Evolutionary conservation across 2,888 invertebrate species (phyloP).

Genomic region (Campoplex nolae): DNA sequence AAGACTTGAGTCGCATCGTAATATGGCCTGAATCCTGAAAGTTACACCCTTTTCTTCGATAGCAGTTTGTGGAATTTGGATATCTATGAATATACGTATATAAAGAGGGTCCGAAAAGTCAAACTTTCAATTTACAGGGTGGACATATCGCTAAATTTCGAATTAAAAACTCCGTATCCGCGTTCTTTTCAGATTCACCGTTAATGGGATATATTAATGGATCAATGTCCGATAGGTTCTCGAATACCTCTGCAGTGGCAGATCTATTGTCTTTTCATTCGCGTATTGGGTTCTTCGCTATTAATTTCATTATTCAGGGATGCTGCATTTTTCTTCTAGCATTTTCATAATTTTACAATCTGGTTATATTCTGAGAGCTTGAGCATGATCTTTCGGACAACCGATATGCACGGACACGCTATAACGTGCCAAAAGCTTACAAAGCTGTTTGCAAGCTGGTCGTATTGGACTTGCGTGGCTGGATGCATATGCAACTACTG

Average conservation of each 20-base stretch:
- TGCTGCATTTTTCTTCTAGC: neutral
- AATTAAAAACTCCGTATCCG: neutral
- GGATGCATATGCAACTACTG: slow-evolving; percentile 40
- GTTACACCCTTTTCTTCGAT: neutral
- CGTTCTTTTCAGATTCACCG: neutral
- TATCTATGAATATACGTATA: neutral
- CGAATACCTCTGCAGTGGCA: neutral
- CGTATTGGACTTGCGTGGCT: slow-evolving; percentile 22
- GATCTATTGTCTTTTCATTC: neutral
- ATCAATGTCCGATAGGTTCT: neutral
- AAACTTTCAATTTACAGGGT: neutral
- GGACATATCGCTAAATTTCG: neutral
- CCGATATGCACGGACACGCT: neutral
- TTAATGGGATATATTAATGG: neutral
- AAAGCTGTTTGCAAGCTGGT: neutral
- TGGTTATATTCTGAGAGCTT: neutral
- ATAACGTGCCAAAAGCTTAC: slow-evolving; percentile 27
- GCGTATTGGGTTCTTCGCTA: neutral
- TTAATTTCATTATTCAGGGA: neutral
- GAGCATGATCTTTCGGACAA: neutral
- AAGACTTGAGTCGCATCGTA: neutral
- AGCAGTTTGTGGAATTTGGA: neutral
- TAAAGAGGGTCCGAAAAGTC: neutral
- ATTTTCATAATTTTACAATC: neutral
- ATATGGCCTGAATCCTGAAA: neutral